Conservation (phyloP, 2,797 vertebrate genomes). For the Lophura swinhoii region DNA sequence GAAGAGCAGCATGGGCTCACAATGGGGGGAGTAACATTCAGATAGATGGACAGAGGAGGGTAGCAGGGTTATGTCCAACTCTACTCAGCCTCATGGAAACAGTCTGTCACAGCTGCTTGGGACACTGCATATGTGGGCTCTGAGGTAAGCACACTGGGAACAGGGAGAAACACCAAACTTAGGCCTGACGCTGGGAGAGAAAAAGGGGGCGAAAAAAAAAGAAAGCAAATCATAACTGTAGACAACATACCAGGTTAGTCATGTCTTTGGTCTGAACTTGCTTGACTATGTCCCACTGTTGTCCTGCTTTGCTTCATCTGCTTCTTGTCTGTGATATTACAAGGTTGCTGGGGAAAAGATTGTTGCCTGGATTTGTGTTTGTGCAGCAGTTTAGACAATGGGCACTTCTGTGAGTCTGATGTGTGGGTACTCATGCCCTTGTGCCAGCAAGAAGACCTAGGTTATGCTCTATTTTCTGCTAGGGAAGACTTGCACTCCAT, state of each 20-base stretch:
- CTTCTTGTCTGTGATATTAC: background rate
- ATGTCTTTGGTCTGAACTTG: background rate
- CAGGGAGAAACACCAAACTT: background rate
- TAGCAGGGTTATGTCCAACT: conserved; percentile 18
- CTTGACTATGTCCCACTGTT: background rate
- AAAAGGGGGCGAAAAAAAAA: background rate
- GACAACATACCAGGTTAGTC: background rate
- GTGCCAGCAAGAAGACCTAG: background rate
- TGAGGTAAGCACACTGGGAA: background rate
- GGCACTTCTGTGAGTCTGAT: background rate
- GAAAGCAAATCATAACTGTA: background rate
- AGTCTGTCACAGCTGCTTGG: conserved; percentile 60
- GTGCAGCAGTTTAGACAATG: background rate
- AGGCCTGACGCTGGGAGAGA: background rate
- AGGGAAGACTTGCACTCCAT: background rate
- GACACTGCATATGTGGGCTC: conserved; percentile 28
- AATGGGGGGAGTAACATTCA: background rate
- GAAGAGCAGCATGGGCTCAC: background rate
- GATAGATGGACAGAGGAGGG: conserved; percentile 59
- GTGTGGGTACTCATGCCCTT: accelerated
- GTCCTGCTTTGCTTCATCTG: background rate
- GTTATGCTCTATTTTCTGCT: background rate
- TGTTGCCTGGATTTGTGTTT: background rate
- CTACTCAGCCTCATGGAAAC: background rate
- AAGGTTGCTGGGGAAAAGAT: background rate